Conservation (phyloP, 1,140 invertebrate species). For the Druon quercuslanigerum region DNA sequence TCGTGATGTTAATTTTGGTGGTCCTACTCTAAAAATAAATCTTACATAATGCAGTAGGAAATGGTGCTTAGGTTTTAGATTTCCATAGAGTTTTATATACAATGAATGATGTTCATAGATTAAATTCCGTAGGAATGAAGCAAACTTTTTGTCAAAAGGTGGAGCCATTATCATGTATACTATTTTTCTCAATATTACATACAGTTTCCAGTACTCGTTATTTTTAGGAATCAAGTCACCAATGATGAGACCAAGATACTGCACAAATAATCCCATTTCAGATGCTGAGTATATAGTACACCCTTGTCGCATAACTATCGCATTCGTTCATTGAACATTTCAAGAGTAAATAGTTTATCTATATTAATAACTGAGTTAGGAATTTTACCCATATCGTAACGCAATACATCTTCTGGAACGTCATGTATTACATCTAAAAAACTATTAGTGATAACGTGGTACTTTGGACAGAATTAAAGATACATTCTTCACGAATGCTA, state of each 20-base stretch:
- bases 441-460: too few relatives aligned
- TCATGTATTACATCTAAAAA: not conserved
- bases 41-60: too few relatives aligned
- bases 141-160: conserved; percentile 7
- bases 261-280: conserved; percentile 39
- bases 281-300: conserved; percentile 33
- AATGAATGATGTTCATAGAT: conserved; percentile 39
- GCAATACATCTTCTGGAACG: not conserved
- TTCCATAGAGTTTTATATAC: conserved; percentile 35
- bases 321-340: conserved; percentile 36
- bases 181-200: conserved; percentile 38
- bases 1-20: too few relatives aligned
- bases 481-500: too few relatives aligned
- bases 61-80: not conserved
- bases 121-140: conserved; percentile 12
- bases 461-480: too few relatives aligned
- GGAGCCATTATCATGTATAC: conserved; percentile 30
- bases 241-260: conserved; percentile 35
- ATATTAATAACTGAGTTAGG: conserved; percentile 21
- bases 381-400: conserved; percentile 26
- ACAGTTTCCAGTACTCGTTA: conserved; percentile 38
- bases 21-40: too few relatives aligned
- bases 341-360: conserved; percentile 31
- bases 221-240: conserved; percentile 34
- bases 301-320: conserved; percentile 19